Evolutionary conservation across 35 echinoderm and acorn worm genomes (phyloP), one percentile per base, ranked within the genome.

Genomic region (Hemicentrotus pulcherrimus): DNA sequence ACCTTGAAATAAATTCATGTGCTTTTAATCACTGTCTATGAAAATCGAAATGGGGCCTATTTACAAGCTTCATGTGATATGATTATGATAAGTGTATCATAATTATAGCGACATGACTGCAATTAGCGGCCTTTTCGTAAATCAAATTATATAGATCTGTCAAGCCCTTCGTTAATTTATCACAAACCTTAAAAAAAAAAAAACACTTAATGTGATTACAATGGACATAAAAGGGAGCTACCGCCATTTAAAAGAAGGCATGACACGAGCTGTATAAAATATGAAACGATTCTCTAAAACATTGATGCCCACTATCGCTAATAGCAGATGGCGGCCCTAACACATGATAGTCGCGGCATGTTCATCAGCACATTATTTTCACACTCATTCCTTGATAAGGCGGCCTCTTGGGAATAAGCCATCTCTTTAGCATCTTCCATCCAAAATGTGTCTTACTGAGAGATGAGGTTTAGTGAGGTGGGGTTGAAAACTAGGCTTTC

Each of bases 361-460:
- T 78, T 78, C 65, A 8, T 78, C 65, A 18, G 24, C 28, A 78
- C 65, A 7, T 78, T 78, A 78, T 78, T n/a, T 78, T 78, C 65
- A 78, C 65, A 78, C 65, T n/a, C 65, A 28, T 78, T 22, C 28
- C 24, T 28, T 78, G 65, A 78, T 78, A 22, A 78, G 19, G 7
- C 65, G 24, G 19, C 65, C 65, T 78, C 65, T 5, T 18, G 18
- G 65, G 65, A 78, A 8, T 55, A 41, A 28, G 19, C 65, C 65
- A 78, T 78, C 65, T 78, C 65, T 78, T 78, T 78, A 78, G 65
- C 65, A 59, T 78, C 65, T 78, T 78, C 24, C 65, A 28, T 78
- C 19, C 65, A n/a, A 78, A 78, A 78, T 78, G 65, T 78, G 19
- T 78, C 22, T 78, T 78, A 18, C 28, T 78, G 65, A 78, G 65